Evolutionary conservation across 2,797 vertebrate species (phyloP).

Genomic region (Kryptopterus vitreolus): DNA sequence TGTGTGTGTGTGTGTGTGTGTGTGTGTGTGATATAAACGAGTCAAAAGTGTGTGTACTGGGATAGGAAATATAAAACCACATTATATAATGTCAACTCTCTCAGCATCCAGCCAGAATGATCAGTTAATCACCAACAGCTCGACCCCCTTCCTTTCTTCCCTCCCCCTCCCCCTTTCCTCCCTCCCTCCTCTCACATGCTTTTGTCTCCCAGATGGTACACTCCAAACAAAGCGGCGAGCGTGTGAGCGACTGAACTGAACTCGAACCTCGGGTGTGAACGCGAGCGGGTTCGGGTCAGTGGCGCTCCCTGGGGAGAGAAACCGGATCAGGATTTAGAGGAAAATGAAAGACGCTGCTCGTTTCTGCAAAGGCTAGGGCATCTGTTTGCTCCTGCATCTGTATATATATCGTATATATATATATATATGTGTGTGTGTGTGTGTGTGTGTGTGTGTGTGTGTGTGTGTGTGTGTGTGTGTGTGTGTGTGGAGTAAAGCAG

Average conservation of each 20-base stretch:
- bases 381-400: background rate
- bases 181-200: slow-evolving; percentile 8
- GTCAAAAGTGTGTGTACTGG: background rate
- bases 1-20: too few relatives aligned
- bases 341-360: background rate
- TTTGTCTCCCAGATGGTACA: slow-evolving; percentile 43
- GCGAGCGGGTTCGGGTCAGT: background rate
- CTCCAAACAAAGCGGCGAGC: slow-evolving; percentile 50
- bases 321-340: background rate
- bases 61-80: background rate
- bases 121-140: background rate
- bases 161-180: background rate
- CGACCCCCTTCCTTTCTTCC: background rate
- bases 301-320: background rate
- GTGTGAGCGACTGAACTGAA: slow-evolving; percentile 38
- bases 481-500: background rate
- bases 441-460: background rate
- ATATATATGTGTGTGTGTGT: background rate
- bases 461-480: background rate
- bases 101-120: background rate
- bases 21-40: background rate
- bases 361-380: background rate
- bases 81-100: background rate
- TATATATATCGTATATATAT: too few relatives aligned
- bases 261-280: slow-evolving; percentile 36